Conservation (phyloP, 2,797 vertebrate genomes). For the Falco biarmicus region DNA sequence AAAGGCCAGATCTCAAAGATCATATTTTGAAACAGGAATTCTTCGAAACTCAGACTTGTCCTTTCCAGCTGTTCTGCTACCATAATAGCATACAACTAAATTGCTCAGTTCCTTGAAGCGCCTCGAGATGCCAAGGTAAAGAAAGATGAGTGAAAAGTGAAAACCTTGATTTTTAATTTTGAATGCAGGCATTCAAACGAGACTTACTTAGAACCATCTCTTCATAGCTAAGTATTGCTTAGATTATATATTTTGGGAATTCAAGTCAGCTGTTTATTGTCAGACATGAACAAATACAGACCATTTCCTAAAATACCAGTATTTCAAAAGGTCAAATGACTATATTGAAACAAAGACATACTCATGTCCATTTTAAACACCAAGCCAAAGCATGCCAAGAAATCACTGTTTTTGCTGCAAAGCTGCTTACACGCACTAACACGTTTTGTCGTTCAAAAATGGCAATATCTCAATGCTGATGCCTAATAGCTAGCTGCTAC, state of each 20-base stretch:
- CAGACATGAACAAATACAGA: not conserved
- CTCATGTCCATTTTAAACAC: slow-evolving; percentile 12
- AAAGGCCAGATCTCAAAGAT: not conserved
- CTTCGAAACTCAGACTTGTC: not conserved
- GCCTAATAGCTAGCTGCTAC: slow-evolving; percentile 1
- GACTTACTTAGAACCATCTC: slow-evolving; percentile 10
- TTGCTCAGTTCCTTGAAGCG: not conserved
- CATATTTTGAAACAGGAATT: not conserved
- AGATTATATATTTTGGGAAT: slow-evolving; percentile 13
- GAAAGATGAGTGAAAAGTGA: not conserved
- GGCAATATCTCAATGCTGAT: not conserved
- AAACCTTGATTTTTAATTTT: not conserved
- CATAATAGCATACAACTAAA: not conserved
- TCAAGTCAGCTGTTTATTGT: slow-evolving; percentile 2
- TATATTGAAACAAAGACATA: not conserved
- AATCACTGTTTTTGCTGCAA: not conserved
- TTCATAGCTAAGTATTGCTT: slow-evolving; percentile 9
- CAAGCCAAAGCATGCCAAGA: not conserved
- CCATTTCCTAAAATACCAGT: slow-evolving; percentile 52
- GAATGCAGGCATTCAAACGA: not conserved
- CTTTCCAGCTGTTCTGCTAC: not conserved
- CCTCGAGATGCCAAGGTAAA: not conserved
- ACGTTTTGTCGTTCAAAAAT: not conserved
- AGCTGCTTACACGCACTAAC: not conserved
- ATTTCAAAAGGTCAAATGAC: slow-evolving; percentile 46